Base-by-base conservation (phyloP, 2,888 invertebrate species). In the Trachelus tabidus region DNA sequence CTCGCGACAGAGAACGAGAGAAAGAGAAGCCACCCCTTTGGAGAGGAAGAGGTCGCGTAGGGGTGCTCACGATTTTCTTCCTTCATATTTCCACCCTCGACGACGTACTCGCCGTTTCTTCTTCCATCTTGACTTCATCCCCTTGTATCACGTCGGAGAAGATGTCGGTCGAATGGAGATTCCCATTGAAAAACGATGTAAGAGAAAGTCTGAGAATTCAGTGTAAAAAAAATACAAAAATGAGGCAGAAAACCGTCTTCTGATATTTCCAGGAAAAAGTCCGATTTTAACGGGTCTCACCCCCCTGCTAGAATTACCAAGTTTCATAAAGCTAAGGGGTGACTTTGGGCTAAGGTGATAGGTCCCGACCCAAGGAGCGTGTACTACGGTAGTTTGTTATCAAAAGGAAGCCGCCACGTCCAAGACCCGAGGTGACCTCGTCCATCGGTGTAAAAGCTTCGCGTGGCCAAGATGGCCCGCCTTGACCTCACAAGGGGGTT, bases 1-100 rank as follows among this genome's bases (percentile, higher is more conserved):
- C 82, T 85, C 83, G 84, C 86, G 87, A 86, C 85, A 85, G 86
- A 85, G 88, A 86, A 87, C 86, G 85, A 86, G 87, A 85, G 85
- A 79, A 80, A 82, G 84, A 79, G 83, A 79, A 77, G 76, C 77
- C 80, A 84, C 82, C 79, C 81, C 80, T 82, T 83, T 80, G 79
- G 83, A 74, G 73, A 77, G 79, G 75, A 69, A 79, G 80, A 83
- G 81, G 74, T 73, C 80, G 80, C 79, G 81, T 81, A 82, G 83
- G 82, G 85, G 83, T 85, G 84, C 83, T 85, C 86, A 82, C 87
- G 85, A 86, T 85, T 87, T 87, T 85, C 71, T 69, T 77, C 75
- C 76, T 85, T 88, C 84, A 82, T 85, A 84, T 81, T 83, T 86
- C 76, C 68, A 34, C 23, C 56, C 56, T 56, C 37, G 56, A 56